A percentile compares a stretch with the other conserved stretches of the same genome.
phyloP scores from a whole-genome alignment of 2,888 invertebrate species.

The Vesta saturnalis region DNA sequence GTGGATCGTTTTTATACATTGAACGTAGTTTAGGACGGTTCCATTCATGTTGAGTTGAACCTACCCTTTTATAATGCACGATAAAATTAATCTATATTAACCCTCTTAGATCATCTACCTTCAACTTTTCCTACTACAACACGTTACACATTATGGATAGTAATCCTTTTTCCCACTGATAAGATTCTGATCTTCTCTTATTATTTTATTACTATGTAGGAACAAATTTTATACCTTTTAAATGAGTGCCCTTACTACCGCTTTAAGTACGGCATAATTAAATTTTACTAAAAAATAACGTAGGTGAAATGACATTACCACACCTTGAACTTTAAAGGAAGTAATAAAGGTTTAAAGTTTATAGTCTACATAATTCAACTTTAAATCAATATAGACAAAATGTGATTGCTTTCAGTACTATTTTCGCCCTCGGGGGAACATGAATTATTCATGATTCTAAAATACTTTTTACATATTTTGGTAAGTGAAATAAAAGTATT shows the following conservation, averaged over 20 bases:
- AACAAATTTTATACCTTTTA: background rate
- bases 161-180: no score
- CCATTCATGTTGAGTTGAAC: background rate
- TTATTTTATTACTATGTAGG: background rate
- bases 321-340: slow-evolving; percentile 10
- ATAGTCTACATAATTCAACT: background rate
- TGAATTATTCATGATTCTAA: no score
- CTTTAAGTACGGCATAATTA: background rate
- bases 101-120: background rate
- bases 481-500: no score
- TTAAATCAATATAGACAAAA: background rate
- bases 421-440: background rate
- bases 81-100: background rate
- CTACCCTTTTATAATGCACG: background rate
- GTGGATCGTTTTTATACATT: slow-evolving; percentile 15
- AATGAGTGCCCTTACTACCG: background rate
- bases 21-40: background rate
- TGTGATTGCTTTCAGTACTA: background rate
- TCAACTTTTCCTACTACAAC: no score
- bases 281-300: slow-evolving; percentile 3
- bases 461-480: no score
- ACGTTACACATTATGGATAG: no score
- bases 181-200: no score
- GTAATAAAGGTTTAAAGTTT: background rate
- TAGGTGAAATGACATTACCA: slow-evolving; percentile 2